These are phyloP conservation scores for Loriculus beryllinus DNA, from an alignment of 2,797 vertebrate genomes.

Conservation along the genomic window DNA sequence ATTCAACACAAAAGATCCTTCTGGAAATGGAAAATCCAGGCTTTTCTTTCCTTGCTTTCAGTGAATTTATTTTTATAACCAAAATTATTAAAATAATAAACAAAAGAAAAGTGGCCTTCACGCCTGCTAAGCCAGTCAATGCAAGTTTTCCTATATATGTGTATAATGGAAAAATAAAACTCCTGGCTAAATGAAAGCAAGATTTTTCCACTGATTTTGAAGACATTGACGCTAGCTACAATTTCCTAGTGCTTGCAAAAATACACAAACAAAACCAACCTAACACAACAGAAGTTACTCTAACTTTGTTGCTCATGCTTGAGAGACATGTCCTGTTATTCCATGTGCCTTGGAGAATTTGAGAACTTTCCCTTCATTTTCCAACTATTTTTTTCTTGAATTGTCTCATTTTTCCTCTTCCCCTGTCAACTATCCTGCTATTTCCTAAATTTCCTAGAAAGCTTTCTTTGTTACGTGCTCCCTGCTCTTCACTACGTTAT, in stretches of 20 bases:
- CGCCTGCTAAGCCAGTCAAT: not conserved
- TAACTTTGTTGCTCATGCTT: not conserved
- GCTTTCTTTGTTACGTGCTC: not conserved
- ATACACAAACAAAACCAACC: not conserved
- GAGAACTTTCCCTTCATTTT: not conserved
- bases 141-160: not conserved
- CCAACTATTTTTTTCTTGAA: conserved; percentile 18
- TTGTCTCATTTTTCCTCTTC: not conserved
- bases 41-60: not conserved
- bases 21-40: not conserved
- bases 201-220: not conserved
- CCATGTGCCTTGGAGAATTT: not conserved
- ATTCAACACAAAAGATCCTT: not conserved
- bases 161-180: not conserved
- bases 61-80: not conserved
- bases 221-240: not conserved
- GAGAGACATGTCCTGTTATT: not conserved
- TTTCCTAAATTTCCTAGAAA: not conserved
- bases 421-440: not conserved
- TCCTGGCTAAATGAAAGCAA: not conserved
- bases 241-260: not conserved
- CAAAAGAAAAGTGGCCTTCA: not conserved
- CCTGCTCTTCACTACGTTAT: not conserved
- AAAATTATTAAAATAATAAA: not conserved
- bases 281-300: not conserved